Base-by-base conservation (phyloP, 92 coral and sea anemone genomes). In the Palythoa grandiflora region DNA sequence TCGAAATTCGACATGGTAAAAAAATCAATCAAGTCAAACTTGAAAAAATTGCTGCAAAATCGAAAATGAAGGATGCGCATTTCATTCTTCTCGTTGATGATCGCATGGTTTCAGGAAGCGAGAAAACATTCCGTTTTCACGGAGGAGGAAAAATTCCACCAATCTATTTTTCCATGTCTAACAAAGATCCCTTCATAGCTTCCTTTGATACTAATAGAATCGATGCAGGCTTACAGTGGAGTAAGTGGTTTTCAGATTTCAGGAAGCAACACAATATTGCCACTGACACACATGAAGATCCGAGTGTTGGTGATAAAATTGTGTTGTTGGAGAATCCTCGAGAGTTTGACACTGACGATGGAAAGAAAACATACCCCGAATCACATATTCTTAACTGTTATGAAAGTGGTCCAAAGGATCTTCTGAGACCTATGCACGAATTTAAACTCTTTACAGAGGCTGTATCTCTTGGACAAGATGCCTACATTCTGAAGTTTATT, bases 341-440 rank as follows among this genome's bases (percentile, higher is more conserved):
- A 51, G 83, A 77, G 21, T 77, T 77, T 54, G 83, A 52, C 66
- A 21, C 68, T 28, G 83, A 77, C 28, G 1, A 6, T 10, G 8
- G 11, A 19, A 52, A 51, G 44, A 84, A 83, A 77, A 77, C 77
- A 39, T 20, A 38, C 14, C 60, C 44, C 15, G 35, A 40, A 44
- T 52, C 68, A 1, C 20, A 39, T 6, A 55, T 84, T 55, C 35
- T 89, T 1, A 70, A 84, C 63, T 9, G 85, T 68, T 83, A 66
- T 68, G 91, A 89, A 76, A 83, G 88, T 38, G 91, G 91, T 20
- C 4, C 92, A 8, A 84, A 78, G 78, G 92, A 84, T 70, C 77
- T 89, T 38, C 77, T 85, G 2, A 71, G 17, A 38, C 92, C 92
- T 10, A 52, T 57, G 1, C 92, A 85, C 53, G 92, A 89, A 50